Evolutionary conservation across 2,113 vertebrate genomes (phyloP), one percentile per base, ranked within the genome.

Genomic region (Cariama cristata): DNA sequence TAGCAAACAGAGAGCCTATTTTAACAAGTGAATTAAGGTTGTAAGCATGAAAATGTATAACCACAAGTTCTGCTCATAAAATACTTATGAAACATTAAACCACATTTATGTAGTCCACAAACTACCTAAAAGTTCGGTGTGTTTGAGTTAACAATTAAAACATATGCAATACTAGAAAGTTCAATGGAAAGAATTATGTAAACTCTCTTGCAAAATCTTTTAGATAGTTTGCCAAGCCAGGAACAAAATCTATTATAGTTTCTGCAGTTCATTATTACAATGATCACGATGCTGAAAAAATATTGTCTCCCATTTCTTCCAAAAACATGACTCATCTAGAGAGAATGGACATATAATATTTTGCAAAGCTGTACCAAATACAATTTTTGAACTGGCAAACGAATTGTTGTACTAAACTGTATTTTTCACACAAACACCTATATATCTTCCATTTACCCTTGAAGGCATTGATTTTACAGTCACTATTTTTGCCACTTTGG

Each of bases 21-120:
- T 95, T 94, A 97, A 98, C 96, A 97, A 97, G 96, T 97, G 97
- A 98, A 94, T 97, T 96, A 96, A 96, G 87, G 84, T 87, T 97
- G 58, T 82, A 92, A 77, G 93, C 74, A 95, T 79, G 30, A 95
- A 97, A 97, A 97, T n/a, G 86, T 79, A 88, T 60, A 90, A 93
- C 44, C 84, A 50, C 49, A 89, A 91, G 44, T 42, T 87, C 47
- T 90, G n/a, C 74, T 95, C 93, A 95, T 96, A 97, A 97, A 97
- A 92, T 88, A 73, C 52, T 95, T 56, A 60, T 76, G 90, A 96
- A 89, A 97, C 53, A 33, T 87, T 85, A 96, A 95, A 79, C 58
- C 71, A 79, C 59, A 56, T 92, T 53, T 91, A 85, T 95, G 59
- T 63, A 40, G 45, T 84, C 71, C 27, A 83, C 53, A 86, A 82